Base-by-base conservation (phyloP, 2,888 invertebrate species). In the Cerceris rybyensis region DNA sequence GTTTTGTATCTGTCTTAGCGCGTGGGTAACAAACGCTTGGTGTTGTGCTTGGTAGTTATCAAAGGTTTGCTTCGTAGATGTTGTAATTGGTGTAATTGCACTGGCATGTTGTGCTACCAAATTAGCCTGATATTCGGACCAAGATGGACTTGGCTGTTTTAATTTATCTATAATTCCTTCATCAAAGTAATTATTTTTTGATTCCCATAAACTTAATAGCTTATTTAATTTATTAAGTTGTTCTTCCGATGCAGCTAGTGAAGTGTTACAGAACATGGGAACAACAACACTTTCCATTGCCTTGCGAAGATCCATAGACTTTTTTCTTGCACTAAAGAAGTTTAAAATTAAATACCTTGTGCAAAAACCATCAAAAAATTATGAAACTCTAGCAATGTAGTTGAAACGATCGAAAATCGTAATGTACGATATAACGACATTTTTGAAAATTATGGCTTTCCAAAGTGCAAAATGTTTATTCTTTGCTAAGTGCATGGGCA, bases 201-300 rank as follows among this genome's bases (percentile, higher is more conserved):
- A 97, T 93, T 99, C 98, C 99, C 99, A 99, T 58, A 99, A 94
- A 81, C 97, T 97, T 79, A 98, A 94, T 86, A 99, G 93, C 94
- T 99, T 99, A 91, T 97, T 97, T 80, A 99, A 93, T 93, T 99
- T 99, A 87, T 95, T 95, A 89, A 97, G 96, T 93, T 98, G 97
- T 70, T 98, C 98, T 75, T 97, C 97, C 16, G 95, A 96, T 52
- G 97, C 96, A 85, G 95, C 96, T 94, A 94, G 93, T 93, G 94
- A 94, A 59, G 98, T 96, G 93, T 97, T 97, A 94, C 98, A 98
- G 94, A 98, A 99, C 96, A 99, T 98, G 88, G 99, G 98, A 90
- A 99, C 97, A 88, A 99, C 98, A 90, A 98, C 98, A 92, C 96
- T 96, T 94, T 98, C 98, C 93, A 99, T 94, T 91, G 97, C 96